A percentile compares a stretch with the other conserved stretches of the same genome.
phyloP scores from a whole-genome alignment of 2,113 vertebrate species.

The Pachyramphus minor region DNA sequence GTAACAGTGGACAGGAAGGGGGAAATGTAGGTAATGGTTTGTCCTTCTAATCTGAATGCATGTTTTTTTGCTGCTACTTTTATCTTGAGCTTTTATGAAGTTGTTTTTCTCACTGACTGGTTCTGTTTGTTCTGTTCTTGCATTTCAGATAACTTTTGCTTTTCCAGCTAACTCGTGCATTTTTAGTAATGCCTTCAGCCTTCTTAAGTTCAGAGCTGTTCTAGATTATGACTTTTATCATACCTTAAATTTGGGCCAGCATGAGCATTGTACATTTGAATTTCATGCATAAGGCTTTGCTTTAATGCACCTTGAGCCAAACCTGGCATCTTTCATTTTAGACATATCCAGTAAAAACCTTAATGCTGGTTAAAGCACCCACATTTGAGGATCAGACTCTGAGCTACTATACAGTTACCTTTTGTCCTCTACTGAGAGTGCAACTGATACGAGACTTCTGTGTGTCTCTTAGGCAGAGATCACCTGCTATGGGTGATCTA shows the following conservation, averaged over 20 bases:
- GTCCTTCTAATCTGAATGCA: background rate
- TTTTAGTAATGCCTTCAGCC: background rate
- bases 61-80: background rate
- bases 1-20: background rate
- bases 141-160: background rate
- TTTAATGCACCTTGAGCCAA: background rate
- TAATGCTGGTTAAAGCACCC: background rate
- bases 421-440: background rate
- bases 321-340: background rate
- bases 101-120: background rate
- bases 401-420: background rate
- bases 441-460: background rate
- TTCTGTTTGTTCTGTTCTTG: conserved; percentile 1
- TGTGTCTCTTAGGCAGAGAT: background rate
- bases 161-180: background rate
- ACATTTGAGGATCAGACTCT: background rate
- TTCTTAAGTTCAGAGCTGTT: background rate
- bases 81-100: background rate
- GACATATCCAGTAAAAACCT: background rate
- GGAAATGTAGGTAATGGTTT: background rate
- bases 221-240: background rate
- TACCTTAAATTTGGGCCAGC: background rate
- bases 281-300: background rate
- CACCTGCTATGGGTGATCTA: background rate
- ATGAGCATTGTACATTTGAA: background rate